Percentiles rank a stretch among this genome's conserved stretches.
Conservation (phyloP, 37 sponge, comb jelly and placozoan genomes). For the Chondrosia reniformis region DNA sequence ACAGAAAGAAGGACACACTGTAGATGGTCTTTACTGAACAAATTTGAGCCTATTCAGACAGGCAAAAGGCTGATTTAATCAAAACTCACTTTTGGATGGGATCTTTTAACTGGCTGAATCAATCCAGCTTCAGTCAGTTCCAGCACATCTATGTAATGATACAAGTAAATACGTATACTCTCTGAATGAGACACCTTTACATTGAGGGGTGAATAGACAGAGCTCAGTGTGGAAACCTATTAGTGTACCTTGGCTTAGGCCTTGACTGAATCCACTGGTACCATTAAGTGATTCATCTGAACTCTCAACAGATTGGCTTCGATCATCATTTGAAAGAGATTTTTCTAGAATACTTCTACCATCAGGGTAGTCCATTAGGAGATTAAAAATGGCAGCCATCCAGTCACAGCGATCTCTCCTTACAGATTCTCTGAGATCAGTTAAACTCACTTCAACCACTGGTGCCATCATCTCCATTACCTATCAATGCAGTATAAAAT, state of each 20-base stretch:
- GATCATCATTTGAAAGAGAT: background rate
- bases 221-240: background rate
- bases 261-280: conserved; percentile 16
- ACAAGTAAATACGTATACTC: background rate
- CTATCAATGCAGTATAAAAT: conserved; percentile 32
- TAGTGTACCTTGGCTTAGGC: conserved; percentile 8
- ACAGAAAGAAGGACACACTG: too few relatives aligned
- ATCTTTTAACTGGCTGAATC: background rate
- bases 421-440: conserved; percentile 77
- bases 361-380: conserved; percentile 89
- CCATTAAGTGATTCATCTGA: conserved; percentile 22
- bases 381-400: conserved; percentile 93
- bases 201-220: background rate
- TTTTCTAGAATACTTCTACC: conserved; percentile 62
- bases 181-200: background rate
- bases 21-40: too few relatives aligned
- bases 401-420: conserved; percentile 92
- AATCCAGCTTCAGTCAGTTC: conserved; percentile 15
- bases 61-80: too few relatives aligned
- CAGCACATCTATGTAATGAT: conserved; percentile 6
- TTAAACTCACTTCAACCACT: conserved; percentile 58
- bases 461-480: conserved; percentile 80
- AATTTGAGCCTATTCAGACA: too few relatives aligned
- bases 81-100: conserved; percentile 11
- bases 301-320: background rate